A percentile compares a stretch with the other conserved stretches of the same genome.
phyloP scores from a whole-genome alignment of 2,888 invertebrate species.

The Pristionchus japonicus region DNA sequence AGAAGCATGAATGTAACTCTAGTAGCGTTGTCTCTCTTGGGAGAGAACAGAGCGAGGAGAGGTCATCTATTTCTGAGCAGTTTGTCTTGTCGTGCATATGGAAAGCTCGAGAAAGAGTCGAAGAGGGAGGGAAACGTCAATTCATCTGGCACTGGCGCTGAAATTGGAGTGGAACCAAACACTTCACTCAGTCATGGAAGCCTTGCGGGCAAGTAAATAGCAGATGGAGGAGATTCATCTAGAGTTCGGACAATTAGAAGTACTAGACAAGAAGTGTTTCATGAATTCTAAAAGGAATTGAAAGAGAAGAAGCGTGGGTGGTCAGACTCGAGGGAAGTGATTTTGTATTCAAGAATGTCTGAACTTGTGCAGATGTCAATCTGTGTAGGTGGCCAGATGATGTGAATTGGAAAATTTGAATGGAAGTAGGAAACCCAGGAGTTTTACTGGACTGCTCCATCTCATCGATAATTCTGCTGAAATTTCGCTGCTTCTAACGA shows the following conservation, averaged over 20 bases:
- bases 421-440: not conserved
- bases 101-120: not conserved
- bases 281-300: not conserved
- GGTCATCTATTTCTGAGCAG: slow-evolving; percentile 41
- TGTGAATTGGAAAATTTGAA: not conserved
- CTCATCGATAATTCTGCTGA: not conserved
- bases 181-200: not conserved
- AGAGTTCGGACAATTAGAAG: not conserved
- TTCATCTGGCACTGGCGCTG: not conserved
- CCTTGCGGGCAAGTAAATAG: not conserved
- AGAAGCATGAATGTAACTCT: not conserved
- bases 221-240: not conserved
- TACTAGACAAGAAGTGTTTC: not conserved
- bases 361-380: too few relatives aligned
- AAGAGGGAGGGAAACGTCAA: not conserved
- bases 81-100: slow-evolving; percentile 2
- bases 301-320: not conserved
- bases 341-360: not conserved
- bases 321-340: not conserved
- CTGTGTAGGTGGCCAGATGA: too few relatives aligned
- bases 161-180: slow-evolving; percentile 28
- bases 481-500: not conserved
- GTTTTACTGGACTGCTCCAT: not conserved
- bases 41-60: slow-evolving; percentile 13
- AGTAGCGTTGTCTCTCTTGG: not conserved